Evolutionary conservation across 2,888 invertebrate species (phyloP).

Genomic region (Acleris cristana): DNA sequence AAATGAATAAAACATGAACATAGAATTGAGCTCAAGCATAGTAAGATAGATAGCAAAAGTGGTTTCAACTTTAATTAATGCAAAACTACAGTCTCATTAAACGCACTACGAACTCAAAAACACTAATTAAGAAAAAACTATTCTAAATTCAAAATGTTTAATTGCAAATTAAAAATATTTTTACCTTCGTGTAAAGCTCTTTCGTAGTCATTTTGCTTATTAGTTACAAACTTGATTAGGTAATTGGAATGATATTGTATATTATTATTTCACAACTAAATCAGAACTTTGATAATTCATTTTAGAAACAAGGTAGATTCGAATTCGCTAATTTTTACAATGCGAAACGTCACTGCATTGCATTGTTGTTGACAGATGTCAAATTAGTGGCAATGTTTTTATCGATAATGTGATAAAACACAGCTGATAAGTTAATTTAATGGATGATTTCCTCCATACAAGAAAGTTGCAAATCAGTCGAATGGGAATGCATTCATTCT

Average conservation of each 20-base stretch:
- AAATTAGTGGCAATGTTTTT: conserved; percentile 65
- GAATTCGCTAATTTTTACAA: conserved; percentile 66
- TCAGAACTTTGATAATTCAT: conserved; percentile 66
- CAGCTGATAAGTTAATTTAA: conserved; percentile 30
- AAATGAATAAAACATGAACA: conserved; percentile 45
- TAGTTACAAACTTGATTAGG: conserved; percentile 43
- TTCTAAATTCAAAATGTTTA: conserved; percentile 46
- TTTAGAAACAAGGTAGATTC: conserved; percentile 75
- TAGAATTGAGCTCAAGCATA: conserved; percentile 50
- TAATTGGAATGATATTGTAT: conserved; percentile 45
- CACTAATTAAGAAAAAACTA: conserved; percentile 41
- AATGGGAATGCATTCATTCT: conserved; percentile 55
- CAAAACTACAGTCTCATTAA: conserved; percentile 39
- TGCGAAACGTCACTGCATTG: conserved; percentile 76
- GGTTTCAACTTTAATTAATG: conserved; percentile 29
- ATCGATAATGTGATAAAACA: conserved; percentile 41
- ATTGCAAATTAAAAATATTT: conserved; percentile 45
- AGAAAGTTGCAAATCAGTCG: conserved; percentile 51
- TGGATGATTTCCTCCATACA: conserved; percentile 39
- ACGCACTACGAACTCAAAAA: conserved; percentile 35
- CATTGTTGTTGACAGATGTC: conserved; percentile 67
- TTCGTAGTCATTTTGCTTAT: conserved; percentile 77
- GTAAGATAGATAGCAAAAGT: conserved; percentile 56
- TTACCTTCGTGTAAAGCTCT: conserved; percentile 81
- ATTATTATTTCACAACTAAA: conserved; percentile 70